These are phyloP conservation scores for Idaea straminata DNA, from an alignment of 2,888 invertebrate species.

Conservation along the genomic window DNA sequence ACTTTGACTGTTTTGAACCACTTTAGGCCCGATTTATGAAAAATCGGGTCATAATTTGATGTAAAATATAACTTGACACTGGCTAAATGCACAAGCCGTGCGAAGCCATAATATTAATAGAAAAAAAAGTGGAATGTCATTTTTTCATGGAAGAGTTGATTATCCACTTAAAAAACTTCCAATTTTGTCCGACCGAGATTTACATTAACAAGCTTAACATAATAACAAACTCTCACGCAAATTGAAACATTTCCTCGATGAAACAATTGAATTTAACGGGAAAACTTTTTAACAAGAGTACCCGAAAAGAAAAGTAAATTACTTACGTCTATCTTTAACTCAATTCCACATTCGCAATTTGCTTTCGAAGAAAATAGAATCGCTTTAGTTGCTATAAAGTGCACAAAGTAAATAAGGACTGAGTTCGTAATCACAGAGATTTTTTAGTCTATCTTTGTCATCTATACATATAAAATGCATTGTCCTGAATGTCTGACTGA, in stretches of 20 bases:
- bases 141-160: background rate
- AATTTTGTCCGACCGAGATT: background rate
- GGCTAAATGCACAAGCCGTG: too few relatives aligned
- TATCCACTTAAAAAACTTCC: background rate
- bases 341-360: constrained; percentile 32
- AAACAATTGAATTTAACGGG: constrained; percentile 23
- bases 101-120: too few relatives aligned
- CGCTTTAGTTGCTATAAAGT: too few relatives aligned
- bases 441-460: too few relatives aligned
- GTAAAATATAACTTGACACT: too few relatives aligned
- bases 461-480: too few relatives aligned
- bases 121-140: background rate
- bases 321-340: constrained; percentile 35
- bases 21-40: too few relatives aligned
- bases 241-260: constrained; percentile 14
- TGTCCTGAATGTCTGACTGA: too few relatives aligned
- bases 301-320: constrained; percentile 31
- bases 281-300: constrained; percentile 30
- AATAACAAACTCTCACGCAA: constrained; percentile 9
- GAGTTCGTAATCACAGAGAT: too few relatives aligned
- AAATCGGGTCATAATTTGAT: too few relatives aligned
- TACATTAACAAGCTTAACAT: constrained; percentile 1
- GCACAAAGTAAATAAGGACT: too few relatives aligned
- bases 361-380: background rate
- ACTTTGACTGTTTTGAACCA: too few relatives aligned